Base-by-base conservation (phyloP, 2,113 vertebrate species). In the Actenoides hombroni region DNA sequence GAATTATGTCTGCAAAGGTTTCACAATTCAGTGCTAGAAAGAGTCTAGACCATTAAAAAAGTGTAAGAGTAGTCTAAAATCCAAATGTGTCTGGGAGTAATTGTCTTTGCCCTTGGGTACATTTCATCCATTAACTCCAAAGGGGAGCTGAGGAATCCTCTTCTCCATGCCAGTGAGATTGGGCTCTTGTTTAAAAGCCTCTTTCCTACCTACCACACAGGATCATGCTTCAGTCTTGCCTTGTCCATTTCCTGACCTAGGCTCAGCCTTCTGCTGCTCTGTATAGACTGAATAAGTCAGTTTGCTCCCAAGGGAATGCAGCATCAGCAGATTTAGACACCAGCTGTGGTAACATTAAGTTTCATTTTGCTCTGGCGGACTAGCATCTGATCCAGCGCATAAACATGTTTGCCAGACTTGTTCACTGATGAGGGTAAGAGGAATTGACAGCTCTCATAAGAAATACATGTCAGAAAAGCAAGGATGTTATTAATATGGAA, bases 361-460 rank as follows among this genome's bases (percentile, higher is more conserved):
- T 95, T 94, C 70, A 40, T 87, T 95, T 95, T 91, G 73, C 60
- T 91, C 44, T 37, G 56, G 35, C 90, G 39, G 42, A 73, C 49
- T 90, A 53, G 86, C 91, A 81, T 40, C 65, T 48, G 51, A 74
- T 29, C 57, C 87, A 35, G 61, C 3, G 17, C n/a, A 79, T 68
- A 61, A 94, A 79, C n/a, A 37, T 13, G 11, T 86, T 74, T 83
- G 63, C 73, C 89, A 94, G 88, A 46, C 19, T 67, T 59, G 56
- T 93, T 85, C 64, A 4, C 42, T 53, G 33, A 16, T 69, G 70
- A 92, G 20, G 13, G 57, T 49, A 92, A 96, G 83, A 71, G 79
- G 83, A 95, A 86, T 88, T 83, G 93, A 95, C 73, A 84, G 78
- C 60, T 70, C 91, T 93, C 83, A 42, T 73, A 83, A 91, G 86